Evolutionary conservation across 1,140 invertebrate genomes (phyloP), one percentile per base, ranked within the genome.

Genomic region (Ceratina calcarata): DNA sequence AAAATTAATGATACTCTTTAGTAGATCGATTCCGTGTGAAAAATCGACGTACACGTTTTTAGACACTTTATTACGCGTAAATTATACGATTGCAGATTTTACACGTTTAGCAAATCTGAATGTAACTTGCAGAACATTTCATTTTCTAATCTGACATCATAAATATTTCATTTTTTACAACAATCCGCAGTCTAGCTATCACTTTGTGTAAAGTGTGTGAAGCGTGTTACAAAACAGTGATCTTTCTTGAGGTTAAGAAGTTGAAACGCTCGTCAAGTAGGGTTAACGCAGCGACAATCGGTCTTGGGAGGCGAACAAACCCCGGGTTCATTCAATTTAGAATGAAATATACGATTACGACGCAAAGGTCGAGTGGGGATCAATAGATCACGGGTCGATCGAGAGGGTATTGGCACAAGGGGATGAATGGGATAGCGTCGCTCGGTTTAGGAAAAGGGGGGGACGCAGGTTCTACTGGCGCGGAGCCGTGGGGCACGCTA

Each of bases 281-380:
- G 37, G 37, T 45, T 84, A 10, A 60, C 37, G 55, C 24, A 53
- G 49, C 53, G 67, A 80, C 57, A 87, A 87, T 86, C 65, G 85
- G 57, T 71, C 20, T 53, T 69, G 10, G 53, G 45, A 64, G 78
- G 45, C 15, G 62, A 78, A 77, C 62, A 70, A 62, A 74, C 27
- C 20, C 18, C 37, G 10, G 32, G 24, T 55, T 75, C 74, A 80
- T 89, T 84, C 78, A 86, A 45, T 73, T 85, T 79, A 51, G 77
- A 86, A 90, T 91, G 87, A 91, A 90, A 90, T 90, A 90, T 90
- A 84, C 84, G 88, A 89, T 89, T 88, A 88, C 78, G 65, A 61
- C 68, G 37, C 51, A 53, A 74, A 84, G 88, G 87, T 90, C 89
- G 89, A 91, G 90, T 91, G 87, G 89, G 87, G 87, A 87, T 90